Percentiles rank a stretch among this genome's conserved stretches.
Conservation (phyloP, 2,888 invertebrate species). For the Cinara cedri region DNA sequence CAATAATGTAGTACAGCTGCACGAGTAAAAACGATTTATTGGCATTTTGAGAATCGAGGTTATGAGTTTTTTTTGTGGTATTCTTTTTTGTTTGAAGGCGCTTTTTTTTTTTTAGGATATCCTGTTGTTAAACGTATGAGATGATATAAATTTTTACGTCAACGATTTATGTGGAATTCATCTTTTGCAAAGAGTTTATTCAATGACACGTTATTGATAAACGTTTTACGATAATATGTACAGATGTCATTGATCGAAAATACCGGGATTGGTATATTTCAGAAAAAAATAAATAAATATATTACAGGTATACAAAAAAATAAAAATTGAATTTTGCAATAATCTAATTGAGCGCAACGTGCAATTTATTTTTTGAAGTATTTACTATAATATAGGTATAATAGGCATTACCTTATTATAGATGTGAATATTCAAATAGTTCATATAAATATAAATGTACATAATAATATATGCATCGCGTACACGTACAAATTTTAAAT, state of each 20-base stretch:
- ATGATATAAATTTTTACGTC: conserved; percentile 16
- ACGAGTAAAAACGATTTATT: conserved; percentile 19
- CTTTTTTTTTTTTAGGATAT: neutral
- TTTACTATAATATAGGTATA: no score
- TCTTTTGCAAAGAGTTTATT: neutral
- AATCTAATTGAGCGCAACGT: no score
- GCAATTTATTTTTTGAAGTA: no score
- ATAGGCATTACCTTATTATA: no score
- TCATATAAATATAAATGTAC: no score
- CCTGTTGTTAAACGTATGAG: neutral
- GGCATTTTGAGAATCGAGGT: neutral
- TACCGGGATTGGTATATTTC: neutral
- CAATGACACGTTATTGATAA: neutral
- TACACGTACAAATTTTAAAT: no score
- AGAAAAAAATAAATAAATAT: neutral
- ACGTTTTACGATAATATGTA: neutral
- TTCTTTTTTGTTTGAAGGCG: neutral
- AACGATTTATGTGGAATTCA: conserved; percentile 26
- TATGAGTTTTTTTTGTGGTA: conserved; percentile 22
- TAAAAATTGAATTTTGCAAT: neutral
- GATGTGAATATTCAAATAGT: no score
- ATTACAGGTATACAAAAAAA: neutral
- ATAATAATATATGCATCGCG: no score
- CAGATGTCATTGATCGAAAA: neutral
- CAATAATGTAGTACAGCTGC: neutral